Percentiles rank a stretch among this genome's conserved stretches.
Conservation (phyloP, 2,888 invertebrate species). For the Melieria crassipennis region DNA sequence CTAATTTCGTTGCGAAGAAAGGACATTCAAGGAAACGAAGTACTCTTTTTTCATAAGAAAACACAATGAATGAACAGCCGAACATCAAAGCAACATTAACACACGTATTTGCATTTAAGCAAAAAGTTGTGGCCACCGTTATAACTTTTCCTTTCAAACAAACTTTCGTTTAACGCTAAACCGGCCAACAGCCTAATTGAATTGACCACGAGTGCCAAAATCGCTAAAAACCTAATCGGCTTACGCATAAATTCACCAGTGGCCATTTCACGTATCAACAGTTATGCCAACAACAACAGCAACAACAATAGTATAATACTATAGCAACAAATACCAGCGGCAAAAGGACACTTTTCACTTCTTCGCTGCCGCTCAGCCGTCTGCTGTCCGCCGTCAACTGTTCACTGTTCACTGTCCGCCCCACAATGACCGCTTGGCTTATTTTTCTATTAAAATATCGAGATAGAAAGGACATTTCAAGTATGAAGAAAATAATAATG, state of each 20-base stretch:
- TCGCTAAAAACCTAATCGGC: slow-evolving; percentile 61
- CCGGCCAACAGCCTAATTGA: slow-evolving; percentile 50
- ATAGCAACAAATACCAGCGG: slow-evolving; percentile 12
- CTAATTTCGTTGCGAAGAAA: no score
- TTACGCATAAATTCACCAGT: slow-evolving; percentile 55
- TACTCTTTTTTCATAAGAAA: no score
- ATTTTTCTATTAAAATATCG: background rate
- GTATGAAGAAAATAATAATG: slow-evolving; percentile 20
- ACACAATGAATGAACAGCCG: no score
- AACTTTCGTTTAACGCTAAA: no score
- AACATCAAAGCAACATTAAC: slow-evolving; percentile 5
- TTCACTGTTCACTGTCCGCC: background rate
- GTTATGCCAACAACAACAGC: slow-evolving; percentile 19
- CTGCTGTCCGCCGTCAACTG: background rate
- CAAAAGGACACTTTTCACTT: slow-evolving; percentile 10
- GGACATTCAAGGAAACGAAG: no score
- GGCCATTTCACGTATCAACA: slow-evolving; percentile 61
- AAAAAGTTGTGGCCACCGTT: background rate
- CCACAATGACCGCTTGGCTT: background rate
- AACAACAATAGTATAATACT: slow-evolving; percentile 5
- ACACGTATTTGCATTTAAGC: slow-evolving; percentile 6
- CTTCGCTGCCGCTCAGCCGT: background rate
- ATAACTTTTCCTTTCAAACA: background rate
- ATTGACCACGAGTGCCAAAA: slow-evolving; percentile 58
- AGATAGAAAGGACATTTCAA: slow-evolving; percentile 15